These are phyloP conservation scores for Betta splendens DNA, from an alignment of 2,797 vertebrate genomes.

Conservation along the genomic window DNA sequence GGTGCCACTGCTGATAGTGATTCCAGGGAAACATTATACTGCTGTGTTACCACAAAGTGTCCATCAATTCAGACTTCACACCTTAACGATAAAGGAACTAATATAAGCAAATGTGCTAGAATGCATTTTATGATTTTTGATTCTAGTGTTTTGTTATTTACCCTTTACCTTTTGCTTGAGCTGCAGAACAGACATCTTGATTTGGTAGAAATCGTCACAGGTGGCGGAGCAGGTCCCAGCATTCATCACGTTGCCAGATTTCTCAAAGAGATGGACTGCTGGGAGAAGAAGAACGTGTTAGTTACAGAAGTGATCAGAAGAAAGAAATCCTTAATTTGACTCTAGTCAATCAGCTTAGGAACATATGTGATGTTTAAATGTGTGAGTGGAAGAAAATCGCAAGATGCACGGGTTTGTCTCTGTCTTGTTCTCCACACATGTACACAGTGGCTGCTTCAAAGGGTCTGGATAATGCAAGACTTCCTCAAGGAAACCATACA, in stretches of 20 bases:
- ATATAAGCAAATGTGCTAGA: constrained; percentile 37
- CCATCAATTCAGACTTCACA: constrained; percentile 30
- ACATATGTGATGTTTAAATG: no score
- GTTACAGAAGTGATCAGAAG: constrained; percentile 1
- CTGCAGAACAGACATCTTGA: constrained; percentile 92
- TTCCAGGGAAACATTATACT: constrained; percentile 32
- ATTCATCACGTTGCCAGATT: constrained; percentile 87
- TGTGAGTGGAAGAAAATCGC: background rate
- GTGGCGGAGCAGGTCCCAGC: constrained; percentile 89
- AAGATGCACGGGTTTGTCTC: constrained; percentile 15
- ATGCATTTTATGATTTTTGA: constrained; percentile 27
- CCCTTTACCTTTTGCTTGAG: constrained; percentile 92
- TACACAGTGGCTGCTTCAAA: constrained; percentile 49
- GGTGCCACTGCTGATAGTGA: constrained; percentile 62
- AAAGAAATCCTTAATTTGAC: no score
- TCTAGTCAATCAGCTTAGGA: no score
- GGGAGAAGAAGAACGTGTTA: constrained; percentile 34
- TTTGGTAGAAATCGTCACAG: constrained; percentile 94
- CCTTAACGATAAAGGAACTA: constrained; percentile 23
- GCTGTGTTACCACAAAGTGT: constrained; percentile 35
- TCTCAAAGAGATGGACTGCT: constrained; percentile 85
- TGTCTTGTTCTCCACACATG: constrained; percentile 7
- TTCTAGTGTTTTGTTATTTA: constrained; percentile 1
- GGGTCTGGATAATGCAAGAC: constrained; percentile 47
- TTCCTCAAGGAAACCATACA: constrained; percentile 48